phyloP scores from a whole-genome alignment of 2,888 invertebrate species.

The Andrena minutula region DNA sequence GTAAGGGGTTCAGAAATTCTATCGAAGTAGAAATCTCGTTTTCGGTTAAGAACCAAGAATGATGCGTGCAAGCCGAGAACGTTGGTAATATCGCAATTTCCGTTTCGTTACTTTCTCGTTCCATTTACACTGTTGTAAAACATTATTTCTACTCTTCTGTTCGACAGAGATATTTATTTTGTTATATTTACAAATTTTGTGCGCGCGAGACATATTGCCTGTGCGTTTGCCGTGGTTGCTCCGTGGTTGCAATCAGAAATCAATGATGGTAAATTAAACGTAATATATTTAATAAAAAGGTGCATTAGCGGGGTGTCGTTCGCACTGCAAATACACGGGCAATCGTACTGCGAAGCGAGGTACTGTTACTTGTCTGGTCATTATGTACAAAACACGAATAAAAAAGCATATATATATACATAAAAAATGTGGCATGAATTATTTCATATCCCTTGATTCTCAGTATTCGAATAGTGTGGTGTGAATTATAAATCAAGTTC shows the following conservation, averaged over 20 bases:
- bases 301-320: slow-evolving; percentile 24
- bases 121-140: slow-evolving; percentile 7
- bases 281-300: slow-evolving; percentile 11
- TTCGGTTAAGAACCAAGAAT: not conserved
- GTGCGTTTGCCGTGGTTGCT: slow-evolving; percentile 43
- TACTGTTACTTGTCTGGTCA: slow-evolving; percentile 83
- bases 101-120: not conserved
- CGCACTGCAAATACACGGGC: slow-evolving; percentile 58
- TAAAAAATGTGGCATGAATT: not conserved
- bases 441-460: not conserved
- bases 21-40: not conserved
- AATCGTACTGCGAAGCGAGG: slow-evolving; percentile 70
- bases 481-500: no score
- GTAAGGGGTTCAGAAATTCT: not conserved
- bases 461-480: no score
- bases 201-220: slow-evolving; percentile 62
- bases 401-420: slow-evolving; percentile 65
- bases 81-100: not conserved
- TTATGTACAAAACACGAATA: slow-evolving; percentile 83
- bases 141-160: slow-evolving; percentile 7
- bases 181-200: slow-evolving; percentile 62
- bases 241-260: slow-evolving; percentile 5
- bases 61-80: not conserved
- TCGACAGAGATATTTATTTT: slow-evolving; percentile 32
- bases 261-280: slow-evolving; percentile 1